Percentiles rank a stretch among this genome's conserved stretches.
Conservation (phyloP, 92 coral and sea anemone species). For the Heliopora coerulea region DNA sequence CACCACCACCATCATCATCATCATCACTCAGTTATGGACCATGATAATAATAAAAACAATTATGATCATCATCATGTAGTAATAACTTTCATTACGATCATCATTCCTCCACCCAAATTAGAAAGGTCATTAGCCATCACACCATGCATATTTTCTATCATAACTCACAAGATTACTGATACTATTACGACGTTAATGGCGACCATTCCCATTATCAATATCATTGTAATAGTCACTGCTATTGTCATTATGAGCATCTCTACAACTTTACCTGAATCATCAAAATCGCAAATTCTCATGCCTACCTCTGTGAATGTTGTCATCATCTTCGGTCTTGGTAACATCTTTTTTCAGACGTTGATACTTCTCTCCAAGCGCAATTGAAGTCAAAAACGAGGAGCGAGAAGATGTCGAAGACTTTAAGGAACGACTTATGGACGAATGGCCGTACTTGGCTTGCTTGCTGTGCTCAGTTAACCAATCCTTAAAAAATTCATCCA, state of each 20-base stretch:
- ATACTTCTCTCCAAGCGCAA: constrained; percentile 22
- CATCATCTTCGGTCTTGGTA: not conserved
- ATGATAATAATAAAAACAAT: not conserved
- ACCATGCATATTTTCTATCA: no score
- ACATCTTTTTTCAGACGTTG: not conserved
- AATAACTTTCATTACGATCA: not conserved
- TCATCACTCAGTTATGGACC: not conserved
- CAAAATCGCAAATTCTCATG: not conserved
- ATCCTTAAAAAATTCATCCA: constrained; percentile 28
- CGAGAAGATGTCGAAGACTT: no score
- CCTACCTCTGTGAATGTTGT: not conserved
- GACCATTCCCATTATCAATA: not conserved
- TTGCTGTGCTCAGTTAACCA: constrained; percentile 10
- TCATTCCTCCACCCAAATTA: not conserved
- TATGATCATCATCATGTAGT: constrained; percentile 1
- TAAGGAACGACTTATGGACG: no score
- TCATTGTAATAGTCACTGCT: not conserved
- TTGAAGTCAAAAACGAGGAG: not conserved
- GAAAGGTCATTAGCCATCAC: not conserved
- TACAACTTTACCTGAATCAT: no score
- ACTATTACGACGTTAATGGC: no score
- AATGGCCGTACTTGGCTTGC: not conserved
- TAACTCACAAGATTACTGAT: no score
- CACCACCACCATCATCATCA: constrained; percentile 5
- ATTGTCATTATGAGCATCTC: not conserved